These are phyloP conservation scores for Scarus forsteni DNA, from an alignment of 2,797 vertebrate genomes.

Conservation along the genomic window DNA sequence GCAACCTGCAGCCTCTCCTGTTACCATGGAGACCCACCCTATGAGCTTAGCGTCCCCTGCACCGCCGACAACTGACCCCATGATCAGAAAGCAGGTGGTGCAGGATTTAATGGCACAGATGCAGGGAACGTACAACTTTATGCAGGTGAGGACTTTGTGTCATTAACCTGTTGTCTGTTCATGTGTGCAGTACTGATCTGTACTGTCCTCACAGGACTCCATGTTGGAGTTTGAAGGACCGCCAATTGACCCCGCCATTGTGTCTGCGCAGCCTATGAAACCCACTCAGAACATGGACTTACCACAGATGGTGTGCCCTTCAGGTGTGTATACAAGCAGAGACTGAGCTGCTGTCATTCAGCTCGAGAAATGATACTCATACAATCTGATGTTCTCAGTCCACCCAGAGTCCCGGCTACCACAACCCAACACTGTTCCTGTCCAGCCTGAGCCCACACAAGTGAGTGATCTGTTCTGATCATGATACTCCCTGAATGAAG, in stretches of 20 bases:
- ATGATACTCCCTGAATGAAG: not conserved
- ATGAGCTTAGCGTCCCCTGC: slow-evolving; percentile 85
- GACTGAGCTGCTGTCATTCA: not conserved
- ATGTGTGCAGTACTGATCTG: slow-evolving; percentile 5
- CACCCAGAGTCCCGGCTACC: slow-evolving; percentile 92
- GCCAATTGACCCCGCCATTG: slow-evolving; percentile 95
- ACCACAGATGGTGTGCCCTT: slow-evolving; percentile 93
- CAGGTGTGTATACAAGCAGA: slow-evolving; percentile 82
- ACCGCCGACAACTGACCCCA: slow-evolving; percentile 87
- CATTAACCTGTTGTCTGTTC: not conserved
- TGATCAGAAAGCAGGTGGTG: slow-evolving; percentile 93
- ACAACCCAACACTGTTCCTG: slow-evolving; percentile 90
- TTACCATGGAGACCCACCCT: slow-evolving; percentile 86
- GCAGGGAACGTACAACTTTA: slow-evolving; percentile 98
- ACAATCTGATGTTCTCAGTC: slow-evolving; percentile 75
- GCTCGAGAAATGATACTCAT: not conserved
- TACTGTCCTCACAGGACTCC: slow-evolving; percentile 86
- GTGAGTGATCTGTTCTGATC: slow-evolving; percentile 74
- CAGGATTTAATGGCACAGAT: slow-evolving; percentile 99
- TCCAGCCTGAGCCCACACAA: slow-evolving; percentile 93
- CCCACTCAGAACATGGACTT: slow-evolving; percentile 91
- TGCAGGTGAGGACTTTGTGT: slow-evolving; percentile 87
- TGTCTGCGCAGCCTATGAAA: slow-evolving; percentile 97
- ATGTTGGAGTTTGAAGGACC: slow-evolving; percentile 98
- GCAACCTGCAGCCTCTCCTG: slow-evolving; percentile 82